These are phyloP conservation scores for Sebastes vulpes DNA, from an alignment of 2,797 vertebrate genomes.

Conservation along the genomic window DNA sequence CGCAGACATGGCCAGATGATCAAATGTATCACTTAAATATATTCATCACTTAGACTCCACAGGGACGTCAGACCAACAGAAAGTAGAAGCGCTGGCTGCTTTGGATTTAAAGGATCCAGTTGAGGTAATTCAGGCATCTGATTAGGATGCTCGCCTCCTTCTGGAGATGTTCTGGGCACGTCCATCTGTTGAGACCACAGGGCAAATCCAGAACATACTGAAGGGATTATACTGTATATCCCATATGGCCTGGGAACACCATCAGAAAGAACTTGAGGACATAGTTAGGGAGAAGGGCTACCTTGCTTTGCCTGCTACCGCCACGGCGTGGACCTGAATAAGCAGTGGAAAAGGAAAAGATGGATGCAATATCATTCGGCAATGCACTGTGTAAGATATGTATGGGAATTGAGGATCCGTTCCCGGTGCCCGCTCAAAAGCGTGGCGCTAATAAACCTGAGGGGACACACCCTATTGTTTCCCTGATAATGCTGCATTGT, in stretches of 20 bases:
- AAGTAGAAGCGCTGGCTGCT: not conserved
- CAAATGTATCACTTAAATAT: not conserved
- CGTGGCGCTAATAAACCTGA: too few relatives aligned
- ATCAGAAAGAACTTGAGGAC: not conserved
- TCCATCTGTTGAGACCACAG: constrained; percentile 9
- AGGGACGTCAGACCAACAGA: not conserved
- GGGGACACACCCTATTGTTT: not conserved
- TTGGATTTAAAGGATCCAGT: not conserved
- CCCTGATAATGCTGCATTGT: not conserved
- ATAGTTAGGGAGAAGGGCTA: not conserved
- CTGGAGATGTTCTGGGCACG: not conserved
- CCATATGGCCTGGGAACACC: not conserved
- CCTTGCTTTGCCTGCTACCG: not conserved
- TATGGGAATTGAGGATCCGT: too few relatives aligned
- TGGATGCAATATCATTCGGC: not conserved
- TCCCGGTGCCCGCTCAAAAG: too few relatives aligned
- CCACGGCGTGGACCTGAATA: not conserved
- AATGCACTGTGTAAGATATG: not conserved
- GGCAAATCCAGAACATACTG: not conserved
- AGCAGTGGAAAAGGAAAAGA: not conserved
- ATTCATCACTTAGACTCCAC: not conserved
- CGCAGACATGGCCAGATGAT: not conserved
- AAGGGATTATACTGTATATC: not conserved
- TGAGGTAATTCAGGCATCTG: not conserved
- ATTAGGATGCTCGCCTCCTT: not conserved